A percentile compares a stretch with the other conserved stretches of the same genome.
These are phyloP conservation scores for Rhopalosiphum nymphaeae DNA, from an alignment of 2,888 invertebrate species.

Conservation along the genomic window DNA sequence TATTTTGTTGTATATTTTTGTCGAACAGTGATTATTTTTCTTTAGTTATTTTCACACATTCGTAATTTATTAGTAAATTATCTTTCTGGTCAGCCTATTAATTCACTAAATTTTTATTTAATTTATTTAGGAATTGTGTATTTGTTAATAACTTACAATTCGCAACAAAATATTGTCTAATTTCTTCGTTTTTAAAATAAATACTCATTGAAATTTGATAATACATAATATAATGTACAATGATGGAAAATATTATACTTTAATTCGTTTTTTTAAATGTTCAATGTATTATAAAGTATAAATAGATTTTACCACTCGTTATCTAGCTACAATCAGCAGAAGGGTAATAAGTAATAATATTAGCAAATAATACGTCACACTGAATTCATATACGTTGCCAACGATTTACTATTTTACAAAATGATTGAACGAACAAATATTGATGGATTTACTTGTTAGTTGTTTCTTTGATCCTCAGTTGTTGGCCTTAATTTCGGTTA, in stretches of 20 bases:
- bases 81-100: background rate
- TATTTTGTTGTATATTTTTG: conserved; percentile 1
- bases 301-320: background rate
- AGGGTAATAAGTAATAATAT: background rate
- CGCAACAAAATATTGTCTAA: background rate
- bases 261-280: background rate
- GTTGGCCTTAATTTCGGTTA: conserved; percentile 5
- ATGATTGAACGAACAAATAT: conserved; percentile 28
- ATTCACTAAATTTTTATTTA: background rate
- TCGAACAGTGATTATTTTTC: background rate
- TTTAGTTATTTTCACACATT: background rate
- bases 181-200: background rate
- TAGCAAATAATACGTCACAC: background rate
- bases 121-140: background rate
- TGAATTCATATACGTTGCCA: background rate
- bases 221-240: background rate
- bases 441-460: background rate
- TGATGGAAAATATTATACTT: background rate
- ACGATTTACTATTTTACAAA: background rate
- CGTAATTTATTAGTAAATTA: background rate
- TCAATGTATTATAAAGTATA: background rate
- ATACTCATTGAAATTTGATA: background rate
- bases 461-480: background rate
- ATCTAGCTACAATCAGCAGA: background rate
- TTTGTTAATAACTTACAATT: background rate